These are phyloP conservation scores for Craterocephalus amniculus DNA, from an alignment of 2,797 vertebrate genomes.

Conservation along the genomic window DNA sequence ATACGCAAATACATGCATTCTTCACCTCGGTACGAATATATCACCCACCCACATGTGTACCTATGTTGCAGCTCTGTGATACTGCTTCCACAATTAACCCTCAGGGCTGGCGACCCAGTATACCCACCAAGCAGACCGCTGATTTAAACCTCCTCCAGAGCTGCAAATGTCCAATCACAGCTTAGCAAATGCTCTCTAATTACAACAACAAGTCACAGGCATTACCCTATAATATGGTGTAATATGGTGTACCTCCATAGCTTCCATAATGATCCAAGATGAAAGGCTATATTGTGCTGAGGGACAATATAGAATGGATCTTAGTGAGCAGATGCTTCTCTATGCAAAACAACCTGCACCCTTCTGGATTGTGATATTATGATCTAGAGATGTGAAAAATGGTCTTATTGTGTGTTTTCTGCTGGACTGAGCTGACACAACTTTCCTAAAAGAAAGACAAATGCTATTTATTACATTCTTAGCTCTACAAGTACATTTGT, in stretches of 20 bases:
- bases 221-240: not conserved
- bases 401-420: not conserved
- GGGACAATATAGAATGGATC: not conserved
- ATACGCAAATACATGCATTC: slow-evolving; percentile 4
- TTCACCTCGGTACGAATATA: slow-evolving; percentile 10
- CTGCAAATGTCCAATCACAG: not conserved
- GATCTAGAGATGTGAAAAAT: not conserved
- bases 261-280: not conserved
- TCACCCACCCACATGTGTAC: slow-evolving; percentile 16
- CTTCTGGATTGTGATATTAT: not conserved
- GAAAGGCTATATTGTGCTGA: not conserved
- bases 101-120: slow-evolving; percentile 8
- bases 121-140: not conserved
- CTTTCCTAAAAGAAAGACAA: too few relatives aligned
- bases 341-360: not conserved
- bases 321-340: not conserved
- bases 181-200: not conserved
- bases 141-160: not conserved
- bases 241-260: not conserved
- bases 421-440: too few relatives aligned
- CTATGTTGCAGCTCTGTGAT: slow-evolving; percentile 23
- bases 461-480: too few relatives aligned
- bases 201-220: not conserved
- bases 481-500: not conserved
- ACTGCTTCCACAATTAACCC: not conserved